These are phyloP conservation scores for Drosophila lacicola DNA, from an alignment of 2,888 invertebrate genomes.

Conservation along the genomic window DNA sequence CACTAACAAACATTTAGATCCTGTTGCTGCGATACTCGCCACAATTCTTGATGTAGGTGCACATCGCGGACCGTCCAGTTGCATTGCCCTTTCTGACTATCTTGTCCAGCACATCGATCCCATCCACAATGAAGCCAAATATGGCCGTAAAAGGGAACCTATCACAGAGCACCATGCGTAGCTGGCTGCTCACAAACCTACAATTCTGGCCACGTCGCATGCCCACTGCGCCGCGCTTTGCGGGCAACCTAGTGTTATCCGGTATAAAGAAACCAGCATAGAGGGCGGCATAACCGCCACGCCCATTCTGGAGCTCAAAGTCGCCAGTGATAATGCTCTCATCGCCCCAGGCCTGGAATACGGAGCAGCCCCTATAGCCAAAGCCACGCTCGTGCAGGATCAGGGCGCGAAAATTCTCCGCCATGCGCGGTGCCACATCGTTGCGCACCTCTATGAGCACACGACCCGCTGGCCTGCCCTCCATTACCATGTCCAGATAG, in stretches of 20 bases:
- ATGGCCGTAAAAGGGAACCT: slow-evolving; percentile 4
- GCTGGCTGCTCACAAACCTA: slow-evolving; percentile 17
- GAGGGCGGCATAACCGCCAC: slow-evolving; percentile 91
- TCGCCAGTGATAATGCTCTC: slow-evolving; percentile 93
- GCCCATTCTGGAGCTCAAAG: slow-evolving; percentile 92
- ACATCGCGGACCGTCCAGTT: too few species aligned
- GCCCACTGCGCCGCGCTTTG: slow-evolving; percentile 90
- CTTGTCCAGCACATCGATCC: too few species aligned
- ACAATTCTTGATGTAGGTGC: slow-evolving; percentile 1
- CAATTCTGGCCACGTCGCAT: slow-evolving; percentile 9
- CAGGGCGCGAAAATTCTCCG: slow-evolving; percentile 87
- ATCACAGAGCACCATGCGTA: slow-evolving; percentile 9
- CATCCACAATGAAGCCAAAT: slow-evolving; percentile 2
- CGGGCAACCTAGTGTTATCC: slow-evolving; percentile 90
- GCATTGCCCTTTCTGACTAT: too few species aligned
- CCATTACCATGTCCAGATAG: slow-evolving; percentile 84
- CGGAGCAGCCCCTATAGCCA: slow-evolving; percentile 92
- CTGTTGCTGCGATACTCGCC: neutral
- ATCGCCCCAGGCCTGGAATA: slow-evolving; percentile 93
- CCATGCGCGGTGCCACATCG: slow-evolving; percentile 93
- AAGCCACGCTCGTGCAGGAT: slow-evolving; percentile 87
- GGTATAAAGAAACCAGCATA: slow-evolving; percentile 92
- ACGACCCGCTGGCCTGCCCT: slow-evolving; percentile 89
- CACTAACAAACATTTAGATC: neutral
- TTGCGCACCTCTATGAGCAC: slow-evolving; percentile 91